Evolutionary conservation across 2,113 vertebrate species (phyloP).

Genomic region (Trichomycterus rosablanca): DNA sequence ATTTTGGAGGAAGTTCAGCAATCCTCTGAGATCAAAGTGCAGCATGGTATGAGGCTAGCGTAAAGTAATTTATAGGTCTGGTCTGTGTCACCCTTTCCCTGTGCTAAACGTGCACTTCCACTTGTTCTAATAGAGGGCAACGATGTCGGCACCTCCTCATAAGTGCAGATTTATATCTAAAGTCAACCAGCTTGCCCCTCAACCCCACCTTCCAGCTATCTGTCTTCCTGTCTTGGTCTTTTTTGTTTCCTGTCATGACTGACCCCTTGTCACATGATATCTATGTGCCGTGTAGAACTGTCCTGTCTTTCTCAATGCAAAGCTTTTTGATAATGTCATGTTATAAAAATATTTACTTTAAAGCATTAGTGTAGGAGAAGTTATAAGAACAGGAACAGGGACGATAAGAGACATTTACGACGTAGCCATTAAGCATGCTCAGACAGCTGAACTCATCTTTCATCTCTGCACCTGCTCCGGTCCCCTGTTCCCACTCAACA

Average conservation of each 20-base stretch:
- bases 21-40: slow-evolving; percentile 47
- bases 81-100: slow-evolving; percentile 29
- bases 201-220: neutral
- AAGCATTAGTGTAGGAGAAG: slow-evolving; percentile 9
- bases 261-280: slow-evolving; percentile 14
- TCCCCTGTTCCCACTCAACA: slow-evolving; percentile 23
- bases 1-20: slow-evolving; percentile 28
- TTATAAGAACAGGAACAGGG: slow-evolving; percentile 1
- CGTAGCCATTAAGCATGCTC: slow-evolving; percentile 17
- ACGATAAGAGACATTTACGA: slow-evolving; percentile 19
- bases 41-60: slow-evolving; percentile 44
- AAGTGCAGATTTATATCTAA: slow-evolving; percentile 50
- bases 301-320: slow-evolving; percentile 11
- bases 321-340: neutral
- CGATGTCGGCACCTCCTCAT: slow-evolving; percentile 46
- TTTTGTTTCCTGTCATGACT: neutral
- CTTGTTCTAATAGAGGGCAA: slow-evolving; percentile 35
- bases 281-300: neutral
- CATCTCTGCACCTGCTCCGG: slow-evolving; percentile 48
- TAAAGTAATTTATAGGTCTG: slow-evolving; percentile 53
- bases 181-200: slow-evolving; percentile 37
- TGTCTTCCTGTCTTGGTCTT: neutral
- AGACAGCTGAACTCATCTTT: slow-evolving; percentile 50
- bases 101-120: slow-evolving; percentile 32
- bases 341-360: slow-evolving; percentile 22